phyloP scores from a whole-genome alignment of 2,888 invertebrate species.

The Bedellia somnulentella region DNA sequence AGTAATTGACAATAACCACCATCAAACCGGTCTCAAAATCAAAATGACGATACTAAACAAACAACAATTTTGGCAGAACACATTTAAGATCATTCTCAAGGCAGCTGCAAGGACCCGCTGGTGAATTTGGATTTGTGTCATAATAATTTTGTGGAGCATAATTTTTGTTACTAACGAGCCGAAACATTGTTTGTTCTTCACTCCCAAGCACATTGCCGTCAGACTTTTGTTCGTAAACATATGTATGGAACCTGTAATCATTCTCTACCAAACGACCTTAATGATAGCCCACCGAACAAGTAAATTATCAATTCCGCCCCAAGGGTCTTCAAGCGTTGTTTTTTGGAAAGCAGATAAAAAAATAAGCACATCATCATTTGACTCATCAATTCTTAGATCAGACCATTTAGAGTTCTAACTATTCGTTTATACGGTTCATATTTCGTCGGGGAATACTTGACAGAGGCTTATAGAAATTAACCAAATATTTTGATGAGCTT shows the following conservation, averaged over 20 bases:
- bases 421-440: not conserved
- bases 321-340: conserved; percentile 44
- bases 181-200: conserved; percentile 56
- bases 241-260: conserved; percentile 47
- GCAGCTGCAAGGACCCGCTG: conserved; percentile 22
- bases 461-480: too few relatives aligned
- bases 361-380: conserved; percentile 23
- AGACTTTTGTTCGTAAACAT: conserved; percentile 31
- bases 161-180: conserved; percentile 51
- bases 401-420: not conserved
- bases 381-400: conserved; percentile 16
- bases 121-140: conserved; percentile 26
- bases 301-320: conserved; percentile 60
- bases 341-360: conserved; percentile 45
- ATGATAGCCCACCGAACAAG: conserved; percentile 55
- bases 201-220: conserved; percentile 28
- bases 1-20: too few relatives aligned
- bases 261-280: conserved; percentile 41
- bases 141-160: conserved; percentile 37
- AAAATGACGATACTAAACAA: too few relatives aligned
- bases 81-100: too few relatives aligned
- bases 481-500: too few relatives aligned
- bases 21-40: too few relatives aligned
- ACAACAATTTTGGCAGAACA: too few relatives aligned
- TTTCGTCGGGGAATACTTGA: too few relatives aligned